Evolutionary conservation across 1,140 invertebrate species (phyloP).

Genomic region (Ruditapes philippinarum): DNA sequence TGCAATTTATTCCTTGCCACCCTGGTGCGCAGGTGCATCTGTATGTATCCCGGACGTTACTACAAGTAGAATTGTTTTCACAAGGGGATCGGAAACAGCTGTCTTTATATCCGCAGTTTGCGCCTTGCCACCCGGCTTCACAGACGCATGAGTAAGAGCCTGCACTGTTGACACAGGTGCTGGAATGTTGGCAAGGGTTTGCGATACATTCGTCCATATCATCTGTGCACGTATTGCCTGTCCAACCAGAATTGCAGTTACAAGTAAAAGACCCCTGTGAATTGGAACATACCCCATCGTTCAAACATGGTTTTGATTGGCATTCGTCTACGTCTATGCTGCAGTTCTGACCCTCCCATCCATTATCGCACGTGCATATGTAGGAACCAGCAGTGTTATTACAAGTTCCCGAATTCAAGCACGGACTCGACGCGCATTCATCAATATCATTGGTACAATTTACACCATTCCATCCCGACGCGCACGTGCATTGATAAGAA

Average conservation of each 20-base stretch:
- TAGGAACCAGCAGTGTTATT: conserved; percentile 29
- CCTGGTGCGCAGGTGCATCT: not conserved
- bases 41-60: not conserved
- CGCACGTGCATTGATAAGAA: conserved; percentile 47
- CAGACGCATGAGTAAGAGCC: not conserved
- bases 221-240: not conserved
- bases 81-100: not conserved
- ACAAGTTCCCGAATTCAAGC: not conserved
- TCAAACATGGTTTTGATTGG: conserved; percentile 15
- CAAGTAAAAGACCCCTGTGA: conserved; percentile 60
- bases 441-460: conserved; percentile 34
- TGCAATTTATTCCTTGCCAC: not conserved
- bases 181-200: not conserved
- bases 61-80: not conserved
- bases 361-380: conserved; percentile 34
- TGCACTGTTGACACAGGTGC: not conserved
- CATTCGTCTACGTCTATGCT: conserved; percentile 65
- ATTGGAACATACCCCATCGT: conserved; percentile 57
- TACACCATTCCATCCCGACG: conserved; percentile 29
- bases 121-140: not conserved
- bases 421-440: not conserved
- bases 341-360: conserved; percentile 59
- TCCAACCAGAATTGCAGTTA: not conserved
- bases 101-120: not conserved
- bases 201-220: conserved; percentile 2